phyloP scores from a whole-genome alignment of 2,888 invertebrate species.

The Tipula unca region DNA sequence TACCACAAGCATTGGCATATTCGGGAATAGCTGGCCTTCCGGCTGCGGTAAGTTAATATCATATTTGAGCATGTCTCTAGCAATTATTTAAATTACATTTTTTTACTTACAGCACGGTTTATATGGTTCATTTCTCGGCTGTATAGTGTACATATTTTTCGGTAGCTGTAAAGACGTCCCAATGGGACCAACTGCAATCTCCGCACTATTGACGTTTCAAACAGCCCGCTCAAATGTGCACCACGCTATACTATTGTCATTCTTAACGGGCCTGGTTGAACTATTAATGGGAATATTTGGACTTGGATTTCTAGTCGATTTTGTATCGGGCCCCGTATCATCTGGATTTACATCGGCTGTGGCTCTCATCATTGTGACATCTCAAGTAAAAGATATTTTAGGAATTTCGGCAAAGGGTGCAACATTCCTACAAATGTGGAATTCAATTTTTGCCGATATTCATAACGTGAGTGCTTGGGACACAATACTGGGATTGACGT shows the following conservation, averaged over 20 bases:
- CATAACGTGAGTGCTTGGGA: slow-evolving; percentile 60
- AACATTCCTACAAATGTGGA: slow-evolving; percentile 73
- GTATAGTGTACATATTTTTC: slow-evolving; percentile 81
- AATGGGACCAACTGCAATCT: slow-evolving; percentile 86
- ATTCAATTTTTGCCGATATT: slow-evolving; percentile 59
- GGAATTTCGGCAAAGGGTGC: slow-evolving; percentile 62
- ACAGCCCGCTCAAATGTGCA: slow-evolving; percentile 53
- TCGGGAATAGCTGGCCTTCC: slow-evolving; percentile 71
- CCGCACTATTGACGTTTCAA: slow-evolving; percentile 77
- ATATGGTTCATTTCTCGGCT: slow-evolving; percentile 88
- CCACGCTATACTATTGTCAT: slow-evolving; percentile 62
- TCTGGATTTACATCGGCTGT: slow-evolving; percentile 87
- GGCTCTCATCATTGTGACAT: slow-evolving; percentile 77
- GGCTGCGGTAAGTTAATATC: slow-evolving; percentile 47
- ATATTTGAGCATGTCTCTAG: neutral
- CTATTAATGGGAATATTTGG: slow-evolving; percentile 75
- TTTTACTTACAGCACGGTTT: slow-evolving; percentile 64
- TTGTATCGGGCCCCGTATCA: slow-evolving; percentile 82
- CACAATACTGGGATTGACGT: slow-evolving; percentile 62
- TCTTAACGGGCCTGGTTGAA: slow-evolving; percentile 65
- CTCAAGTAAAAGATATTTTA: slow-evolving; percentile 78
- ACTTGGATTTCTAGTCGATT: slow-evolving; percentile 79
- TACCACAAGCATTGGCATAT: slow-evolving; percentile 82
- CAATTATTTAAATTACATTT: neutral
- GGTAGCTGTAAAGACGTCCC: slow-evolving; percentile 91